A percentile compares a stretch with the other conserved stretches of the same genome.
Conservation (phyloP, 2,888 invertebrate species). For the Lycia hirtaria region DNA sequence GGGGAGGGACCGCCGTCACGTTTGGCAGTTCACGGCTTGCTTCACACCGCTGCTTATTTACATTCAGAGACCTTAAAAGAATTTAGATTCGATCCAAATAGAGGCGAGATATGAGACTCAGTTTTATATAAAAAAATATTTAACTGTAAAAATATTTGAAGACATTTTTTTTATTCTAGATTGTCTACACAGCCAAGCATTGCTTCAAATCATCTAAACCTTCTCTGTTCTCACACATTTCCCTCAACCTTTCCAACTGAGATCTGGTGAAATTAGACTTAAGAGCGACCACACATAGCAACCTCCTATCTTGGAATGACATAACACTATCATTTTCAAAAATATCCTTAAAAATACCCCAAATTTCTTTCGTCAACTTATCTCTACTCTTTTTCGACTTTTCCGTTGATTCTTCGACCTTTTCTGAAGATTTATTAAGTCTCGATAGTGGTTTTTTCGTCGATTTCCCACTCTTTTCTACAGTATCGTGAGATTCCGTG, state of each 20-base stretch:
- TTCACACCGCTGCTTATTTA: no score
- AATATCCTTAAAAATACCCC: conserved; percentile 58
- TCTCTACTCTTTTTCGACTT: background rate
- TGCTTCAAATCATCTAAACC: conserved; percentile 65
- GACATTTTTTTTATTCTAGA: background rate
- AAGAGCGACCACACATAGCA: conserved; percentile 70
- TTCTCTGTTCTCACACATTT: conserved; percentile 66
- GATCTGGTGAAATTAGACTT: conserved; percentile 69
- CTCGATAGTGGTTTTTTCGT: background rate
- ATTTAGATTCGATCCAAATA: no score
- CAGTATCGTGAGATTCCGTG: background rate
- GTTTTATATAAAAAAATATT: no score
- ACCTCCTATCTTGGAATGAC: conserved; percentile 69
- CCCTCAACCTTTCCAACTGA: conserved; percentile 70
- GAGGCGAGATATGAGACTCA: no score
- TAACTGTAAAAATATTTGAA: no score
- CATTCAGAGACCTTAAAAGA: no score
- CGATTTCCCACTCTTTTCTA: background rate
- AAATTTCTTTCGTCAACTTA: conserved; percentile 25
- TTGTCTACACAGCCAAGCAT: conserved; percentile 50
- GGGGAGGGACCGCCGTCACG: no score
- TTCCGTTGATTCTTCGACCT: background rate
- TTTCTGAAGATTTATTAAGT: background rate
- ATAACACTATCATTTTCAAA: conserved; percentile 51
- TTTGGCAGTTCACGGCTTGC: no score